Evolutionary conservation across 1,140 invertebrate genomes (phyloP).

Genomic region (Aphelenchoides avenae): DNA sequence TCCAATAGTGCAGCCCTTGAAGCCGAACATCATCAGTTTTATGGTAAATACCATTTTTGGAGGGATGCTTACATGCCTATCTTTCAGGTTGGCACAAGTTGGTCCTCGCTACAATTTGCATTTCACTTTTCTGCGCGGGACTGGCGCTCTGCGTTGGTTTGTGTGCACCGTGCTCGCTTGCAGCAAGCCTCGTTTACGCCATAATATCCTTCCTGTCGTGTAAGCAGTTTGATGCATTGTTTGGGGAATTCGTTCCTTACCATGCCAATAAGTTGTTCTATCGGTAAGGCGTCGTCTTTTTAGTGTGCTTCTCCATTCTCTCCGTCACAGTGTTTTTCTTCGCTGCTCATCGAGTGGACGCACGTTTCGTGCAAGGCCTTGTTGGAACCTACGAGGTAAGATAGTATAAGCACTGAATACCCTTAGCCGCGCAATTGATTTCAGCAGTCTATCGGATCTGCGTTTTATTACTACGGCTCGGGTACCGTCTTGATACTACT

Average conservation of each 20-base stretch:
- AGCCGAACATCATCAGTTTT: constrained; percentile 52
- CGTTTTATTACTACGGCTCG: constrained; percentile 44
- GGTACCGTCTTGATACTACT: constrained; percentile 39
- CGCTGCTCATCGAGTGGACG: constrained; percentile 31
- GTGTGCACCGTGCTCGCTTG: constrained; percentile 41
- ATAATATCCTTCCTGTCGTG: constrained; percentile 42
- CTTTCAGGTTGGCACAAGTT: constrained; percentile 50
- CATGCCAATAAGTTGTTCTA: too few species aligned
- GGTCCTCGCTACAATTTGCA: constrained; percentile 35
- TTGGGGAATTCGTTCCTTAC: neutral
- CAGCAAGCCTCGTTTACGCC: constrained; percentile 39
- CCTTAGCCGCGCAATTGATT: constrained; percentile 24
- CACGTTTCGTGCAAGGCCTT: constrained; percentile 34
- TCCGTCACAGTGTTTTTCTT: constrained; percentile 27
- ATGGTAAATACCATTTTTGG: constrained; percentile 30
- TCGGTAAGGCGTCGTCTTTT: too few species aligned
- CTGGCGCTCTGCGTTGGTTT: constrained; percentile 38
- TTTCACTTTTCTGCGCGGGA: constrained; percentile 28
- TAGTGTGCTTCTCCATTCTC: constrained; percentile 8
- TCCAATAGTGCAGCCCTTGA: constrained; percentile 47
- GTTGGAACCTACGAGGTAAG: constrained; percentile 34
- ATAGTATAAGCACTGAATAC: neutral
- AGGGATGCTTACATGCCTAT: neutral
- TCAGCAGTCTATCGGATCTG: constrained; percentile 45
- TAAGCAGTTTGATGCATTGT: constrained; percentile 11